A percentile compares a stretch with the other conserved stretches of the same genome.
phyloP scores from a whole-genome alignment of 1,140 invertebrate species.

The Drosophila serrata region DNA sequence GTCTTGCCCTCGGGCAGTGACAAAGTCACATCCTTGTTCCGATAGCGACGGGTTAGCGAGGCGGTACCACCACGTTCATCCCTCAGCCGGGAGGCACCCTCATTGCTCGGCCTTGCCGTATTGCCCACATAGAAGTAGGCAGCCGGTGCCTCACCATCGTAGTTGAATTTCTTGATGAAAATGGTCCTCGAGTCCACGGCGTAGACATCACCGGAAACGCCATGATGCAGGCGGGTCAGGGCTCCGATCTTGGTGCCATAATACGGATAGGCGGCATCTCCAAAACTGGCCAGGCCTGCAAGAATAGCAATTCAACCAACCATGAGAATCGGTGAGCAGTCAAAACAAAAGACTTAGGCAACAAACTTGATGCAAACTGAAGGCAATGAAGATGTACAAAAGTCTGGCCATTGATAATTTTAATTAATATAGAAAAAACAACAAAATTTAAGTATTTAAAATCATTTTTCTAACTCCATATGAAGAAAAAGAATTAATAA shows the following conservation, averaged over 20 bases:
- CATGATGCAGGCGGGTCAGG: slow-evolving; percentile 92
- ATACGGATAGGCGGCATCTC: slow-evolving; percentile 86
- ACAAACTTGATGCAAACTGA: slow-evolving; percentile 65
- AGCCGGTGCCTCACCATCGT: slow-evolving; percentile 95
- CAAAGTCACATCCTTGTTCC: slow-evolving; percentile 92
- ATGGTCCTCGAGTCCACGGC: slow-evolving; percentile 94
- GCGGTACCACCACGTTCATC: slow-evolving; percentile 92
- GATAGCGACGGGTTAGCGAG: slow-evolving; percentile 90
- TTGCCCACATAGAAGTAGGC: slow-evolving; percentile 95
- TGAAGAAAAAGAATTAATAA: background rate
- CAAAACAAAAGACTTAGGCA: slow-evolving; percentile 82
- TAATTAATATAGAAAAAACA: background rate
- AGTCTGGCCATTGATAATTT: slow-evolving; percentile 23
- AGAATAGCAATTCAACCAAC: slow-evolving; percentile 16
- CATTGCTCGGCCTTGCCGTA: slow-evolving; percentile 88
- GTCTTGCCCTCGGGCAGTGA: slow-evolving; percentile 94
- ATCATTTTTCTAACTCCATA: background rate
- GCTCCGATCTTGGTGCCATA: slow-evolving; percentile 92
- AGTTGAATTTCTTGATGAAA: slow-evolving; percentile 94
- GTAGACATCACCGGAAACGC: slow-evolving; percentile 93
- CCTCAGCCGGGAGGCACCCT: slow-evolving; percentile 90
- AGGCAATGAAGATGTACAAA: slow-evolving; percentile 14
- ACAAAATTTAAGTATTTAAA: background rate
- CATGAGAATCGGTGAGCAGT: slow-evolving; percentile 31
- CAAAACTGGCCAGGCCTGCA: slow-evolving; percentile 55